A percentile compares a stretch with the other conserved stretches of the same genome.
These are phyloP conservation scores for Nymphalis io DNA, from an alignment of 1,140 invertebrate species.

Conservation along the genomic window DNA sequence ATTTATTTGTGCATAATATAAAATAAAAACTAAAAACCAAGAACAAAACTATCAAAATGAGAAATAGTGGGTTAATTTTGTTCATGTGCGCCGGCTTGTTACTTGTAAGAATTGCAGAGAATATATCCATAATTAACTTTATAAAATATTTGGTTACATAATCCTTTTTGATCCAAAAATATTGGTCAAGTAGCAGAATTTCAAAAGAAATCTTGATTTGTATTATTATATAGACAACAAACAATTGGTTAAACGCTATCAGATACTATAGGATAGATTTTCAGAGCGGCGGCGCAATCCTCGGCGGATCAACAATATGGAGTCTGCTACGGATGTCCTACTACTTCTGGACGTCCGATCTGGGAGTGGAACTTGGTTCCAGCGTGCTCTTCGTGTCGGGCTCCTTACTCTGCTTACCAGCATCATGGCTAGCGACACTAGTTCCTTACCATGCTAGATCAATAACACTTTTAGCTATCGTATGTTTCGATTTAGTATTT, in stretches of 20 bases:
- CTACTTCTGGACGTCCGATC: constrained; percentile 72
- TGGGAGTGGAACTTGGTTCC: constrained; percentile 60
- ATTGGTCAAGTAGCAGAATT: no score
- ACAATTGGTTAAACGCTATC: no score
- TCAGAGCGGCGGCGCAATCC: constrained; percentile 65
- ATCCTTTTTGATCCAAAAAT: no score
- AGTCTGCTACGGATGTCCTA: constrained; percentile 67
- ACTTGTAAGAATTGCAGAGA: constrained; percentile 52
- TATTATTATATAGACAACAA: no score
- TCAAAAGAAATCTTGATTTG: no score
- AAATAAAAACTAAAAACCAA: constrained; percentile 11
- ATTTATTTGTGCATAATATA: not conserved
- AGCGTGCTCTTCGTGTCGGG: constrained; percentile 60
- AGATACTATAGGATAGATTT: not conserved
- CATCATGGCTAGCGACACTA: constrained; percentile 63
- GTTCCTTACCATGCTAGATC: constrained; percentile 60
- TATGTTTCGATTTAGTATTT: constrained; percentile 28
- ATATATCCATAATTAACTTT: not conserved
- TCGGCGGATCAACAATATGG: constrained; percentile 62
- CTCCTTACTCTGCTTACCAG: constrained; percentile 62
- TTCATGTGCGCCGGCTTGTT: constrained; percentile 66
- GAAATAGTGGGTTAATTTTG: constrained; percentile 60
- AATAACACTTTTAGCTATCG: constrained; percentile 51
- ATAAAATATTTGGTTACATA: no score
- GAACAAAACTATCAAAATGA: constrained; percentile 45